Conservation (phyloP, 2,113 vertebrate species). For the Hippolais icterina region DNA sequence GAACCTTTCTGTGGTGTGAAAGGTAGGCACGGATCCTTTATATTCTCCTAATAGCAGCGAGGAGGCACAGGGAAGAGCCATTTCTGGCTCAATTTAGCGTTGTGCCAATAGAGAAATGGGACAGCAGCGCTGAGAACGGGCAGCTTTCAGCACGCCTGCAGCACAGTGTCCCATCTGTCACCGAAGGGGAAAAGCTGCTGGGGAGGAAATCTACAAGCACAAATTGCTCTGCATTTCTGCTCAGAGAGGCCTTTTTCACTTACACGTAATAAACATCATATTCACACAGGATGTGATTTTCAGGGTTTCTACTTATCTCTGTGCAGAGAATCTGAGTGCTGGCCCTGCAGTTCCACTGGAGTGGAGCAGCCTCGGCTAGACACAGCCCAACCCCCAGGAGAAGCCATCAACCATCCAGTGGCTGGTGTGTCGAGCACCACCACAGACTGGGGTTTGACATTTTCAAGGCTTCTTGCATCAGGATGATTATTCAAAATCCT, state of each 20-base stretch:
- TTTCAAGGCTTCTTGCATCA: neutral
- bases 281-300: fast-evolving
- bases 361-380: neutral
- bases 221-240: neutral
- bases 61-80: neutral
- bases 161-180: fast-evolving
- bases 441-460: fast-evolving
- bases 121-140: fast-evolving
- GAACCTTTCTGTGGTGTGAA: neutral
- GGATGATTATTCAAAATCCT: neutral
- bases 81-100: fast-evolving
- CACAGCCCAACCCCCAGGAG: neutral
- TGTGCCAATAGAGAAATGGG: neutral
- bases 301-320: neutral
- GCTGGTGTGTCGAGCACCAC: neutral
- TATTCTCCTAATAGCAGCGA: fast-evolving
- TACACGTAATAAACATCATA: fast-evolving
- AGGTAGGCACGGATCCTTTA: neutral
- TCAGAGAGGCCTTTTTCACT: neutral
- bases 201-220: neutral
- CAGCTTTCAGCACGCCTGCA: neutral
- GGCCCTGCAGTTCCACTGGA: neutral
- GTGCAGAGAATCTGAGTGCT: fast-evolving
- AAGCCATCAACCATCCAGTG: neutral
- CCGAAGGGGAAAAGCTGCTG: neutral